A percentile compares a stretch with the other conserved stretches of the same genome.
These are phyloP conservation scores for Microcebus lehilahytsara DNA, from an alignment of 2,113 vertebrate genomes.

Conservation along the genomic window DNA sequence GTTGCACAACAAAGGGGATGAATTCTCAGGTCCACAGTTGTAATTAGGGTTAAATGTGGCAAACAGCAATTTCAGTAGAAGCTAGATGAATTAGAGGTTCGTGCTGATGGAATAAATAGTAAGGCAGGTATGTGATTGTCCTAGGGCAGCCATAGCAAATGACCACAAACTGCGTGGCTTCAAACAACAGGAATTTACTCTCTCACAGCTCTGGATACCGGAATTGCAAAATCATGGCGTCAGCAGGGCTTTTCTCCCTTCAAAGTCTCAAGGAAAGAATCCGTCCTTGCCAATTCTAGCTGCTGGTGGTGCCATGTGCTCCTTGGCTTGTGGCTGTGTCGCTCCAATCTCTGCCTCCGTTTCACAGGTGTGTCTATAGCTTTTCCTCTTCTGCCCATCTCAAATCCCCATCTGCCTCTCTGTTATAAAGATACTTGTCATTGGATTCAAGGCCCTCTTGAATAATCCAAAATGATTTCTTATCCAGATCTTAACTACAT, in stretches of 20 bases:
- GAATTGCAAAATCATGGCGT: background rate
- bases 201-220: background rate
- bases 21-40: background rate
- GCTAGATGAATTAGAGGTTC: too few species aligned
- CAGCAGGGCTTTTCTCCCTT: background rate
- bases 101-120: background rate
- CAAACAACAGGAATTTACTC: background rate
- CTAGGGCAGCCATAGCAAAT: background rate
- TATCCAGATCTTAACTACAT: background rate
- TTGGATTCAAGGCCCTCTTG: background rate
- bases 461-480: background rate
- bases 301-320: too few species aligned
- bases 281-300: background rate
- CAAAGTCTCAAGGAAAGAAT: background rate
- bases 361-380: too few species aligned
- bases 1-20: background rate
- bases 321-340: background rate
- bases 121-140: background rate
- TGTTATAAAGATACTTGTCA: background rate
- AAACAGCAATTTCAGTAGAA: background rate
- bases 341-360: fast-evolving
- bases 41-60: too few species aligned
- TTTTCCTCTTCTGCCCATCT: background rate
- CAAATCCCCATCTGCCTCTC: background rate
- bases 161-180: fast-evolving